A percentile compares a stretch with the other conserved stretches of the same genome.
Conservation (phyloP, 1,140 invertebrate genomes). For the Drosophila lacteicornis region DNA sequence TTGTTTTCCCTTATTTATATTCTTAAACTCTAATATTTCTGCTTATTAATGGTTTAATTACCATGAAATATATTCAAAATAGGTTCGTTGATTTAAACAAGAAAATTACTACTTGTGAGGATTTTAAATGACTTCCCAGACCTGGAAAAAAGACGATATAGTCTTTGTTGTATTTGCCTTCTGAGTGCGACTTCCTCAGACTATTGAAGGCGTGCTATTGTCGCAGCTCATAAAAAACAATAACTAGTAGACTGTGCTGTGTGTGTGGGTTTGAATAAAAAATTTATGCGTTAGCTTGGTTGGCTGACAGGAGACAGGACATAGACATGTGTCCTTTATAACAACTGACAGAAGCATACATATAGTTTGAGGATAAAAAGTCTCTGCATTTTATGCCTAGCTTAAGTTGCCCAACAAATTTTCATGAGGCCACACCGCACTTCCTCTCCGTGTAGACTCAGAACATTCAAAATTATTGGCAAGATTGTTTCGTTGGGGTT, state of each 20-base stretch:
- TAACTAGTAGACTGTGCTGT: constrained; percentile 49
- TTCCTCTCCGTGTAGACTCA: neutral
- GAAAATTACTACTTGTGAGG: neutral
- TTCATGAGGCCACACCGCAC: constrained; percentile 32
- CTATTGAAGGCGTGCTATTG: constrained; percentile 49
- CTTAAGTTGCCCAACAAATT: constrained; percentile 71
- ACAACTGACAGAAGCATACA: constrained; percentile 65
- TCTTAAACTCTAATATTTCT: neutral
- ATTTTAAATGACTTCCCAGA: neutral
- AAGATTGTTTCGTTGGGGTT: constrained; percentile 24
- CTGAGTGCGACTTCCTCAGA: neutral
- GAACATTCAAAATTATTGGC: constrained; percentile 64
- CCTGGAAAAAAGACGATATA: neutral
- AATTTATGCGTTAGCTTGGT: constrained; percentile 67
- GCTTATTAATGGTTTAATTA: neutral
- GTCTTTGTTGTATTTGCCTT: neutral
- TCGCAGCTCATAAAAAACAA: constrained; percentile 80
- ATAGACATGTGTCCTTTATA: constrained; percentile 73
- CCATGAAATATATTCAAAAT: neutral
- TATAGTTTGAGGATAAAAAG: constrained; percentile 35
- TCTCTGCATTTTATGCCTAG: constrained; percentile 70
- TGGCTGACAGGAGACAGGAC: constrained; percentile 56
- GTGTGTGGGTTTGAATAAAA: constrained; percentile 63
- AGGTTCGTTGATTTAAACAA: neutral
- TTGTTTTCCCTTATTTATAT: neutral